Conservation (phyloP, 2,113 vertebrate species). For the Pitta sordida region DNA sequence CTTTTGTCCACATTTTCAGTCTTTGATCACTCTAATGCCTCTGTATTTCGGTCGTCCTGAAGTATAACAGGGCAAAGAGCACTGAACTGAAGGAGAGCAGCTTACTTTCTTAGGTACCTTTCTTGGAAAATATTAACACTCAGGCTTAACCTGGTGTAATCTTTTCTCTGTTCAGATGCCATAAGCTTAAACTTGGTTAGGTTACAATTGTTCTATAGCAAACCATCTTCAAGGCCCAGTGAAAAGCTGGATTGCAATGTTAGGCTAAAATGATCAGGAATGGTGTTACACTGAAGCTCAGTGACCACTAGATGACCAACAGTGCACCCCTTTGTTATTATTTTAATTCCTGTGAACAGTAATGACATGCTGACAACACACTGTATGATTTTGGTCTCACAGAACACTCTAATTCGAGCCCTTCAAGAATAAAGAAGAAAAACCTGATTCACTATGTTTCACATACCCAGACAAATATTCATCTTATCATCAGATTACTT, state of each 20-base stretch:
- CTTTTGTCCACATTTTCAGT: not conserved
- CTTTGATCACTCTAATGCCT: not conserved
- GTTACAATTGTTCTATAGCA: not conserved
- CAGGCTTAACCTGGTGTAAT: not conserved
- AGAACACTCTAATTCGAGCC: not conserved
- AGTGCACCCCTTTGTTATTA: accelerated
- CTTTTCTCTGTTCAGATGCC: not conserved
- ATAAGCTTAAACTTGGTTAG: not conserved
- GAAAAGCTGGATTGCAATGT: not conserved
- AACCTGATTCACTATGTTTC: conserved; percentile 20
- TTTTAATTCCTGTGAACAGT: not conserved
- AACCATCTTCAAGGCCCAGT: not conserved
- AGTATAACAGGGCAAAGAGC: not conserved
- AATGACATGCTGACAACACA: not conserved
- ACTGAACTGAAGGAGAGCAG: not conserved
- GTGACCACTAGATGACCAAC: not conserved
- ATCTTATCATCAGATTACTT: not conserved
- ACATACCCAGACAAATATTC: conserved; percentile 29
- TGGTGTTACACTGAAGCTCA: not conserved
- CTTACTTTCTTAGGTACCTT: not conserved
- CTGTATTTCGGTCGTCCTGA: not conserved
- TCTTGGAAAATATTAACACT: not conserved
- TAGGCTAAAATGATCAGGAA: not conserved
- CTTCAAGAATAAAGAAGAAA: conserved; percentile 49
- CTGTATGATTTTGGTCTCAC: not conserved